phyloP scores from a whole-genome alignment of 2,797 vertebrate genomes.

The Sebastes hopkinsi region DNA sequence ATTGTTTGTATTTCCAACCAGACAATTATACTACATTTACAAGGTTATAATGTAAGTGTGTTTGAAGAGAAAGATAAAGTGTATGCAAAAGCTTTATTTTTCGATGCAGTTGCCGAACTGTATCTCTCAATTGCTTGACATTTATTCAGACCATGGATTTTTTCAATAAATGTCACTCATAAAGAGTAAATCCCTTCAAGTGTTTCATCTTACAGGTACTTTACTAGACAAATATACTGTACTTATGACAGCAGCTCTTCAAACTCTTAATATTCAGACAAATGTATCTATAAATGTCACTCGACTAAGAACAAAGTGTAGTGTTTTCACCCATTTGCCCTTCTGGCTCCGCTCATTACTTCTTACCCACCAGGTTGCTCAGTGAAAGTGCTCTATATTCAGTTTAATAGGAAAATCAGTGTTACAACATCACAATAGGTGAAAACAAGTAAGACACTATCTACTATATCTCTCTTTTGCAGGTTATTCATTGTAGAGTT shows the following conservation, averaged over 20 bases:
- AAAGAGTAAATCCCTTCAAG: constrained; percentile 24
- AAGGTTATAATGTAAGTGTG: background rate
- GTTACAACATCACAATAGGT: constrained; percentile 38
- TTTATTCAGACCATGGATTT: constrained; percentile 30
- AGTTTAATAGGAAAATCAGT: constrained; percentile 27
- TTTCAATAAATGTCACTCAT: constrained; percentile 29
- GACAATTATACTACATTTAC: background rate
- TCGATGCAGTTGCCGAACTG: background rate
- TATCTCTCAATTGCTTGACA: constrained; percentile 18
- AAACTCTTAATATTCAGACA: constrained; percentile 20
- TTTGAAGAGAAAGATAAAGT: constrained; percentile 3
- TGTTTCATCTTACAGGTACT: constrained; percentile 24
- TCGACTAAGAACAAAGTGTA: background rate
- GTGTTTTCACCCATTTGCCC: background rate
- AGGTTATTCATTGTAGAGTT: constrained; percentile 40
- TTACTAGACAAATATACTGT: constrained; percentile 32
- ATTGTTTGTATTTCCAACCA: background rate
- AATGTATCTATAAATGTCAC: constrained; percentile 33
- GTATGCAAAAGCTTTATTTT: background rate
- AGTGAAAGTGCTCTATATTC: constrained; percentile 7
- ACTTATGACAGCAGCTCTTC: background rate
- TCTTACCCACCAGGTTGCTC: constrained; percentile 14
- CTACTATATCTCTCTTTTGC: constrained; percentile 40
- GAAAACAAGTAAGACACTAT: constrained; percentile 39
- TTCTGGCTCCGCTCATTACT: constrained; percentile 18